These are phyloP conservation scores for Alectoris magna DNA, from an alignment of 2,797 vertebrate species.

Conservation along the genomic window DNA sequence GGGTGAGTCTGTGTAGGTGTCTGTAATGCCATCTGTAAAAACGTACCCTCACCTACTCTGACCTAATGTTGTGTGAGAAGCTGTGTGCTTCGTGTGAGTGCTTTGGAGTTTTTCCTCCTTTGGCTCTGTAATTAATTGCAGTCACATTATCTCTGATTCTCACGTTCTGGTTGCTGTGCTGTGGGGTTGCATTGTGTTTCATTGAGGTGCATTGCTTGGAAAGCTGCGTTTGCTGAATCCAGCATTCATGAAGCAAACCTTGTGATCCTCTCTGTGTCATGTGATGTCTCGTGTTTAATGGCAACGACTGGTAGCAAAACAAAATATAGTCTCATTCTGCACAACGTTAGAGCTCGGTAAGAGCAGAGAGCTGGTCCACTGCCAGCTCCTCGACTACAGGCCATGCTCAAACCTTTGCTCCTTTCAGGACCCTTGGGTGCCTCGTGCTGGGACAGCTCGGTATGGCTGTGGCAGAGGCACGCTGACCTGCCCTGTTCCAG, in stretches of 20 bases:
- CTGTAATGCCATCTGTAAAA: neutral
- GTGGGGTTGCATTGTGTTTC: neutral
- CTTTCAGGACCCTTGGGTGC: neutral
- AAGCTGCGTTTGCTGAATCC: neutral
- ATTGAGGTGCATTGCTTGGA: accelerated
- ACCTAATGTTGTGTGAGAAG: neutral
- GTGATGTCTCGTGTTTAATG: neutral
- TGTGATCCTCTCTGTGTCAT: neutral
- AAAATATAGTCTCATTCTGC: neutral
- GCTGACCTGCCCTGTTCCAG: neutral
- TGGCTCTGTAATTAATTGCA: neutral
- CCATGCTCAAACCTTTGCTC: accelerated
- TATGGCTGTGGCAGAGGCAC: accelerated
- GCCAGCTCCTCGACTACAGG: accelerated
- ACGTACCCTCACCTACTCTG: accelerated
- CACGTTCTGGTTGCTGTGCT: neutral
- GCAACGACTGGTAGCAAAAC: neutral
- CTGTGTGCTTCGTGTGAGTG: neutral
- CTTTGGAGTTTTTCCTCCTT: neutral
- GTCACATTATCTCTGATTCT: neutral
- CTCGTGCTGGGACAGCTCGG: accelerated
- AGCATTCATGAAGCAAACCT: neutral
- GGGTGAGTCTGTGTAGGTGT: neutral
- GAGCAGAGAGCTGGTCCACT: neutral
- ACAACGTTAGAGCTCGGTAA: neutral